Percentiles rank a stretch among this genome's conserved stretches.
These are phyloP conservation scores for Pyrrhia umbra DNA, from an alignment of 2,888 invertebrate genomes.

Conservation along the genomic window DNA sequence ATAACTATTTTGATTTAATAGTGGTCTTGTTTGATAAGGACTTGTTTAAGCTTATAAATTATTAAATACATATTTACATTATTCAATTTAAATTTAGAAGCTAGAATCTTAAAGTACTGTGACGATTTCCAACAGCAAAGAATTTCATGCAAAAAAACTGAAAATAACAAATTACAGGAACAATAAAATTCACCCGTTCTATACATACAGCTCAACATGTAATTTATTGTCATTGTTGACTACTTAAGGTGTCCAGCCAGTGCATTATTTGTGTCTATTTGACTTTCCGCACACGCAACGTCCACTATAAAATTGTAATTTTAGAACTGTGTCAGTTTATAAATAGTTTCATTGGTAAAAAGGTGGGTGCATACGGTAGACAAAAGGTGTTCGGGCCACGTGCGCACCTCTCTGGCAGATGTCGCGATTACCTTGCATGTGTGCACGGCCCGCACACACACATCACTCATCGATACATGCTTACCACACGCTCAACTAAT, in stretches of 20 bases:
- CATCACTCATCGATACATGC: constrained; percentile 39
- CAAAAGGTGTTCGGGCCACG: constrained; percentile 87
- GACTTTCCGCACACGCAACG: constrained; percentile 35
- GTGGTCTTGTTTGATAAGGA: neutral
- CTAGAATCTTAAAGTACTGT: too few species aligned
- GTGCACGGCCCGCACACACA: constrained; percentile 25
- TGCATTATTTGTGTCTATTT: constrained; percentile 26
- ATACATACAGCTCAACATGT: neutral
- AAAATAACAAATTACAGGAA: neutral
- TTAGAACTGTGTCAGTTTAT: constrained; percentile 81
- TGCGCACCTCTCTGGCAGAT: constrained; percentile 78
- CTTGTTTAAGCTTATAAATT: neutral
- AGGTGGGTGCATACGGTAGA: constrained; percentile 78
- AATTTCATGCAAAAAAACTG: neutral
- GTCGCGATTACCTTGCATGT: constrained; percentile 64
- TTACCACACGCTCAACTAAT: constrained; percentile 51
- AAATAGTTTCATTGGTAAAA: constrained; percentile 83
- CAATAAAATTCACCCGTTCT: neutral
- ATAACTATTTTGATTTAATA: neutral
- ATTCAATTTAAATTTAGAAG: too few species aligned
- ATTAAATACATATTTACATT: too few species aligned
- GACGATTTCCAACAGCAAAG: too few species aligned
- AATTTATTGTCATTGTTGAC: constrained; percentile 16
- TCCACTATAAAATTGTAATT: constrained; percentile 62
- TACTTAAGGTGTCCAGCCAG: constrained; percentile 10